Percentiles rank a stretch among this genome's conserved stretches.
Evolutionary conservation across 92 coral and sea anemone species (phyloP).

Genomic region (Umimayanthus kanabou): DNA sequence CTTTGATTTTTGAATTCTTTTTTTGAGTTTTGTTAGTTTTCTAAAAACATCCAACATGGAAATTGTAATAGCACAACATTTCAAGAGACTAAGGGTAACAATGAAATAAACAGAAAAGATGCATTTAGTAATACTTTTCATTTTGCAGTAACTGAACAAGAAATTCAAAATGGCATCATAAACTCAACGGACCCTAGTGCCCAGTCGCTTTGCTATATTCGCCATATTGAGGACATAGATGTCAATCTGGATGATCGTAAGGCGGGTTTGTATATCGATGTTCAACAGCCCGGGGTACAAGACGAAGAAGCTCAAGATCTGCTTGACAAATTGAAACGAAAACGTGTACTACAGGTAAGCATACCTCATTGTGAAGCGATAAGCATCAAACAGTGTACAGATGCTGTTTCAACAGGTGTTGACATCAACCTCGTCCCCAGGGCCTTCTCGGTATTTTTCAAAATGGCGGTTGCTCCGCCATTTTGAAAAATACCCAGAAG

Average conservation of each 20-base stretch:
- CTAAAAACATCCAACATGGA: no score
- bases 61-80: background rate
- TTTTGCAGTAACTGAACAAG: constrained; percentile 75
- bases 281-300: constrained; percentile 54
- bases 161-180: constrained; percentile 78
- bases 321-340: constrained; percentile 60
- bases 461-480: no score
- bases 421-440: no score
- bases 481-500: no score
- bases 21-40: no score
- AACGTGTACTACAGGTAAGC: constrained; percentile 55
- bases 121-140: background rate
- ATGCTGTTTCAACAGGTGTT: background rate
- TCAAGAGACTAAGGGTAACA: no score
- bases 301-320: constrained; percentile 77
- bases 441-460: no score
- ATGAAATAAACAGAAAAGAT: background rate
- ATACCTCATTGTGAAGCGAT: background rate
- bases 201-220: constrained; percentile 84
- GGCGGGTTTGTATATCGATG: constrained; percentile 67
- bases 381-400: no score
- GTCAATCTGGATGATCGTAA: constrained; percentile 57
- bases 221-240: constrained; percentile 77
- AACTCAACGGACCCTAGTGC: constrained; percentile 59
- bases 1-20: no score